Percentiles rank a stretch among this genome's conserved stretches.
Evolutionary conservation across 2,797 vertebrate genomes (phyloP).

Genomic region (Oryzias sinensis): DNA sequence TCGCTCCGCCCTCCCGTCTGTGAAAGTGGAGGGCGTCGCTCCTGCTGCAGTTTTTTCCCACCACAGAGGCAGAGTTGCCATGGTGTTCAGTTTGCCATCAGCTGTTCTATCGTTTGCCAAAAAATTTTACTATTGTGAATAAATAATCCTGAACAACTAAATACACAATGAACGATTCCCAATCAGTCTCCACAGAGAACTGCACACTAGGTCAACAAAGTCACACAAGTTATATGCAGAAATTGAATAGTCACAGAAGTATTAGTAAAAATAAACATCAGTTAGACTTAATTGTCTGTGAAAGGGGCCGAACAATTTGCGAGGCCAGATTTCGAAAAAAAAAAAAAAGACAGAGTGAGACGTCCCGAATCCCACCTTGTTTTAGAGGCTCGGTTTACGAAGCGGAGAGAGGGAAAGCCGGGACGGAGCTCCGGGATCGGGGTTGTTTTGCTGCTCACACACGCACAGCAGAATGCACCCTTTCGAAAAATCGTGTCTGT

Average conservation of each 20-base stretch:
- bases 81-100: conserved; percentile 30
- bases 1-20: conserved; percentile 23
- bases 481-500: conserved; percentile 34
- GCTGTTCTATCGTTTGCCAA: too few relatives aligned
- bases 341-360: conserved; percentile 46
- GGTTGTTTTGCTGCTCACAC: conserved; percentile 64
- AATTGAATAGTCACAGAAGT: too few relatives aligned
- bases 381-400: conserved; percentile 57
- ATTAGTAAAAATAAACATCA: background rate
- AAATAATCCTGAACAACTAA: too few relatives aligned
- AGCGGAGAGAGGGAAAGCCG: conserved; percentile 52
- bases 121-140: too few relatives aligned
- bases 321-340: background rate
- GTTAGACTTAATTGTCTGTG: background rate
- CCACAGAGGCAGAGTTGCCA: conserved; percentile 40
- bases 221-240: too few relatives aligned
- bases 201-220: too few relatives aligned
- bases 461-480: conserved; percentile 13
- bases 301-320: background rate
- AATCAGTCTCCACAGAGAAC: too few relatives aligned
- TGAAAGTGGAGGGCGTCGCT: conserved; percentile 45
- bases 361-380: background rate
- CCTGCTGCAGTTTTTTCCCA: conserved; percentile 35
- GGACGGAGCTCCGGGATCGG: conserved; percentile 60
- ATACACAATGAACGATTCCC: too few relatives aligned